Evolutionary conservation across 1,140 invertebrate genomes (phyloP).

Genomic region (Heterodera schachtii): DNA sequence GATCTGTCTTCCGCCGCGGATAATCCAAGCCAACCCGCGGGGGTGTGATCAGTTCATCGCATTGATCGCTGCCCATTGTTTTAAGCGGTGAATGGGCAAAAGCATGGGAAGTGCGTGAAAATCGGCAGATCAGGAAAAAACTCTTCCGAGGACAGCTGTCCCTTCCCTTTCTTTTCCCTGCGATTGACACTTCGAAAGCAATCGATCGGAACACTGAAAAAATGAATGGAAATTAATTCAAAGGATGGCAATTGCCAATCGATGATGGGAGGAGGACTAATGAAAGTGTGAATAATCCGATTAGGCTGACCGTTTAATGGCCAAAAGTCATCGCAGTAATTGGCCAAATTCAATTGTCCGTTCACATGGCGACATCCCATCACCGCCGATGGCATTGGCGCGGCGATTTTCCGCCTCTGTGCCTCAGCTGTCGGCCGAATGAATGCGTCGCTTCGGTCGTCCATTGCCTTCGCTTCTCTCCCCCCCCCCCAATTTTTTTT

Average conservation of each 20-base stretch:
- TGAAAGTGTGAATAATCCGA: no score
- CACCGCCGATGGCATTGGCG: neutral
- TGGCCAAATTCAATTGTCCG: conserved; percentile 1
- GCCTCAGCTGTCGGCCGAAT: neutral
- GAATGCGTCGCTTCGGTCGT: neutral
- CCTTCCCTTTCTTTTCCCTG: neutral
- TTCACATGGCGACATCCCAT: conserved; percentile 9
- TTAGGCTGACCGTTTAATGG: no score
- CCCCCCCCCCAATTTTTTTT: no score
- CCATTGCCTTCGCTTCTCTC: neutral
- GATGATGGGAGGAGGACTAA: no score
- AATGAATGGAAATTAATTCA: no score
- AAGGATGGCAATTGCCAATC: no score
- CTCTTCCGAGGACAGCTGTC: neutral
- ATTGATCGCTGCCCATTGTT: no score
- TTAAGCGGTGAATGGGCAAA: neutral
- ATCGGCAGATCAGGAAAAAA: neutral
- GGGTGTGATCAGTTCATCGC: no score
- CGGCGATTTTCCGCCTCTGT: conserved; percentile 3
- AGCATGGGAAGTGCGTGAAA: neutral
- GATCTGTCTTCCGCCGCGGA: no score
- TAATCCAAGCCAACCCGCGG: no score
- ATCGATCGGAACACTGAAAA: neutral
- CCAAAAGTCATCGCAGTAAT: no score
- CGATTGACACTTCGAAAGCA: no score